Evolutionary conservation across 2,113 vertebrate species (phyloP).

Genomic region (Syngnathus floridae): DNA sequence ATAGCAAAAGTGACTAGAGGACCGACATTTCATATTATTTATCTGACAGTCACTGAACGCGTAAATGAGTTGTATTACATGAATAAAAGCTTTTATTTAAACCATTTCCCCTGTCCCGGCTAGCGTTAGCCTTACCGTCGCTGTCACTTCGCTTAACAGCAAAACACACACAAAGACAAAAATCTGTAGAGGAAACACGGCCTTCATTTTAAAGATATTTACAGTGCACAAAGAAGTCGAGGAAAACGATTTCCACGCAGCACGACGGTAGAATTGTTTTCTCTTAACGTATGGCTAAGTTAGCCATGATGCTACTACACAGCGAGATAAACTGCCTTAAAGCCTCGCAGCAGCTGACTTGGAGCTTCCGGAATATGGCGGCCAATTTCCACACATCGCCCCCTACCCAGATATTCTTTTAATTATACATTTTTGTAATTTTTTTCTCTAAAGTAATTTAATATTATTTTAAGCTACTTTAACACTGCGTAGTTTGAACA

Average conservation of each 20-base stretch:
- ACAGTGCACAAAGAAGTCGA: not conserved
- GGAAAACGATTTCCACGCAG: conserved; percentile 1
- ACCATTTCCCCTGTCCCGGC: not conserved
- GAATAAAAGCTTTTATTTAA: not conserved
- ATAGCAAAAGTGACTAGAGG: not conserved
- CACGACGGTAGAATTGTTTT: not conserved
- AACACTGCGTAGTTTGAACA: no score
- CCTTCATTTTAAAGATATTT: conserved; percentile 46
- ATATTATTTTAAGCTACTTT: no score
- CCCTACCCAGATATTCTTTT: no score
- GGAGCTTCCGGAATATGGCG: conserved; percentile 33
- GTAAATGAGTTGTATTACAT: no score
- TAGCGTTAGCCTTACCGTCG: conserved; percentile 64
- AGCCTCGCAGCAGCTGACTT: conserved; percentile 48
- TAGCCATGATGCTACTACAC: conserved; percentile 25
- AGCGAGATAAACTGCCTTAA: conserved; percentile 28
- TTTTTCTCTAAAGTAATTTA: no score
- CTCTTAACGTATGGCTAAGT: conserved; percentile 1
- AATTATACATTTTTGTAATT: no score
- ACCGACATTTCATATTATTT: not conserved
- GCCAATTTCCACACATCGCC: conserved; percentile 4
- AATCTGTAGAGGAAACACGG: conserved; percentile 12
- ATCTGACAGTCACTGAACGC: not conserved
- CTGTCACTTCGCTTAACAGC: conserved; percentile 52
- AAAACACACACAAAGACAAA: conserved; percentile 43